Evolutionary conservation across 2,797 vertebrate species (phyloP).

Genomic region (Menidia menidia): DNA sequence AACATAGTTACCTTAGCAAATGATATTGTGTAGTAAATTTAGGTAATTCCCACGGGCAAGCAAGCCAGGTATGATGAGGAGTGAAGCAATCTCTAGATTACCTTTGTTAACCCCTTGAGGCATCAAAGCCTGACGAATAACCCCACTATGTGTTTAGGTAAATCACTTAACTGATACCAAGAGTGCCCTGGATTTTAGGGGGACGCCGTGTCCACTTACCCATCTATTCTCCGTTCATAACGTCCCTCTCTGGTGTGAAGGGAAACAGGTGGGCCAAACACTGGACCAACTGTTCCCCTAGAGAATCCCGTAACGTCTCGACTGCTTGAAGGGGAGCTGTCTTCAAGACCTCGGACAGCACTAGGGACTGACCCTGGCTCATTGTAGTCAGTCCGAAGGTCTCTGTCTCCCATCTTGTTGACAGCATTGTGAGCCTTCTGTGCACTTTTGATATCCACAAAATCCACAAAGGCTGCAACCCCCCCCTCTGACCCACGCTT

Average conservation of each 20-base stretch:
- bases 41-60: constrained; percentile 79
- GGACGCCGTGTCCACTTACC: constrained; percentile 99
- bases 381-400: constrained; percentile 99
- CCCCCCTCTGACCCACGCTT: constrained; percentile 98
- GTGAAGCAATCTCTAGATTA: constrained; percentile 84
- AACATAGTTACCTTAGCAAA: constrained; percentile 82
- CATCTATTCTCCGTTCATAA: constrained; percentile 99
- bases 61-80: constrained; percentile 81
- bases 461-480: constrained; percentile 99
- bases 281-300: constrained; percentile 95
- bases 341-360: constrained; percentile 97
- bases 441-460: constrained; percentile 99
- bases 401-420: constrained; percentile 99
- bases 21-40: constrained; percentile 76
- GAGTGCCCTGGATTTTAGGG: constrained; percentile 92
- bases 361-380: constrained; percentile 99
- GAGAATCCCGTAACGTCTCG: constrained; percentile 99
- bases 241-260: constrained; percentile 99
- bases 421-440: constrained; percentile 99
- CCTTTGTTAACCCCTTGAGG: constrained; percentile 77
- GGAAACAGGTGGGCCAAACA: constrained; percentile 95
- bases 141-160: constrained; percentile 89
- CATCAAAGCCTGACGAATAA: constrained; percentile 83
- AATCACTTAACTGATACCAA: constrained; percentile 81
- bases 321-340: constrained; percentile 97